These are phyloP conservation scores for Candidula unifasciata DNA, from an alignment of 2,888 invertebrate genomes.

Conservation along the genomic window DNA sequence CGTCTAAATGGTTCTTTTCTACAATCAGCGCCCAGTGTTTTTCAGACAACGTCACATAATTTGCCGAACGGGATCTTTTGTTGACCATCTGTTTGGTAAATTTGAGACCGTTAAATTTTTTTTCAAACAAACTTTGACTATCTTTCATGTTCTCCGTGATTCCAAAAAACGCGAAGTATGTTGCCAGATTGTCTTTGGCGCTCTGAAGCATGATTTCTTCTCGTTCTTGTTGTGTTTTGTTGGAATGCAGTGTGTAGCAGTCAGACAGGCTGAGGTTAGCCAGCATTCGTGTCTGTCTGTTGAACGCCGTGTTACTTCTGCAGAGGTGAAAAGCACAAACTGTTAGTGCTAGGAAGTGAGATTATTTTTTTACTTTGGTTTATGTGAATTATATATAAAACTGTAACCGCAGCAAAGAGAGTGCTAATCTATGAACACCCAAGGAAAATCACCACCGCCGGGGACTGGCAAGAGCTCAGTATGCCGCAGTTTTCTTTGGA, in stretches of 20 bases:
- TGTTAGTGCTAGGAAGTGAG: not conserved
- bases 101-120: slow-evolving; percentile 67
- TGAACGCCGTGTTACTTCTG: slow-evolving; percentile 92
- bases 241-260: slow-evolving; percentile 84
- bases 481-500: slow-evolving; percentile 11
- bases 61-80: slow-evolving; percentile 87
- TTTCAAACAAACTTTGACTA: slow-evolving; percentile 77
- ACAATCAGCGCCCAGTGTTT: slow-evolving; percentile 87
- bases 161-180: slow-evolving; percentile 96
- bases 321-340: too few species aligned
- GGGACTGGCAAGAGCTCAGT: not conserved
- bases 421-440: not conserved
- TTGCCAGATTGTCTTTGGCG: slow-evolving; percentile 93
- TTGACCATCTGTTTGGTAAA: slow-evolving; percentile 87
- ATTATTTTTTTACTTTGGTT: too few species aligned
- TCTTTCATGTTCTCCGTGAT: slow-evolving; percentile 93
- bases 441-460: not conserved
- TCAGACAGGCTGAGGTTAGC: slow-evolving; percentile 95
- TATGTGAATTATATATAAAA: too few species aligned
- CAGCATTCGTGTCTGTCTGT: slow-evolving; percentile 97
- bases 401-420: too few species aligned
- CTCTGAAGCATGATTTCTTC: slow-evolving; percentile 88
- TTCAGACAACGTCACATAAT: slow-evolving; percentile 84
- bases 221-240: slow-evolving; percentile 61
- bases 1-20: slow-evolving; percentile 90